Evolutionary conservation across 2,888 invertebrate genomes (phyloP), one percentile per base, ranked within the genome.

Genomic region (Lapara coniferarum): DNA sequence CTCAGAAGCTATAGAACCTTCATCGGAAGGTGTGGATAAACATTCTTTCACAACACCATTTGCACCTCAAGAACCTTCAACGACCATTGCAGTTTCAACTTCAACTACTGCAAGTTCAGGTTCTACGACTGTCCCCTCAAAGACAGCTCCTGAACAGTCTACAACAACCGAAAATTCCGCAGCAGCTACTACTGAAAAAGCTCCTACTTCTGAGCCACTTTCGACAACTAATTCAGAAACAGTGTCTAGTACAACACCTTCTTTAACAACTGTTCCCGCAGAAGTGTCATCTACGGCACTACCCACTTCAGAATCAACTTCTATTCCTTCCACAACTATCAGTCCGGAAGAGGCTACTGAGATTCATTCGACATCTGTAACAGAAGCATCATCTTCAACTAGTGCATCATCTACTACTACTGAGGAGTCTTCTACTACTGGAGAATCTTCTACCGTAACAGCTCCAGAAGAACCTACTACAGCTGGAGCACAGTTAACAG

Each of bases 31-130:
- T 14, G 4, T 49, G 19, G 19, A 10, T 55, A 19, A 55, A 55
- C 19, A 55, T 10, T 10, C 55, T 19, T 37, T 49, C 13, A 46
- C 12, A 7, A 0, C 19, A 44, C 37, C 37, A 53, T 16, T 58
- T 30, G 16, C 71, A 58, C 44, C 72, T 59, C 71, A 67, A 70
- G 56, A 46, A 10, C 37, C 66, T 30, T 59, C 67, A 5, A 25
- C 66, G 4, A 46, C 52, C 0, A 56, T 67, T 10, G 13, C 73
- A 25, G 73, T 72, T n/a, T 52, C 71, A 7, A 69, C 75, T 7
- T 69, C 71, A 52, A 70, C 71, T 44, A 52, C 72, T 70, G 74
- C 77, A 72, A 69, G 66, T 46, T 59, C 71, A 44, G 5, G 68
- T 58, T 30, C 69, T 14, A 69, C 72, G 19, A 66, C 69, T 57